These are phyloP conservation scores for Colaptes auratus DNA, from an alignment of 2,113 vertebrate species.

Conservation along the genomic window DNA sequence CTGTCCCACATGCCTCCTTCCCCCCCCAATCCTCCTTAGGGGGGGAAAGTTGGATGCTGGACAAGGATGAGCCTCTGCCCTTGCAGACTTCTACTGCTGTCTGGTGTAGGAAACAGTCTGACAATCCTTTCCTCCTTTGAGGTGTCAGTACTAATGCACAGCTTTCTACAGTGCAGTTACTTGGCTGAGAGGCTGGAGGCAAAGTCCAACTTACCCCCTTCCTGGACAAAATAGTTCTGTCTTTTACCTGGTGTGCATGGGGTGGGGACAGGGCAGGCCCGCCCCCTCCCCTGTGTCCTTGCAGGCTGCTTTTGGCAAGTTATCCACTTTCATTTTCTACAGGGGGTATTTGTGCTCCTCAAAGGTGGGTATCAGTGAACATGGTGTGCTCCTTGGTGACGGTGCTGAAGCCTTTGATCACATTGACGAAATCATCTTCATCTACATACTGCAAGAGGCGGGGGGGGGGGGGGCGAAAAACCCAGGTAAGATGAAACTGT, in stretches of 20 bases:
- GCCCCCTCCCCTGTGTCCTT: neutral
- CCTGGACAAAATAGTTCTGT: neutral
- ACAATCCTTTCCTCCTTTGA: neutral
- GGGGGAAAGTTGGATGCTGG: neutral
- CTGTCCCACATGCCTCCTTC: neutral
- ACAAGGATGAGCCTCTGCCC: neutral
- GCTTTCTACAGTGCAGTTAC: neutral
- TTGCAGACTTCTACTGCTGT: neutral
- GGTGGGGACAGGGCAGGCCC: neutral
- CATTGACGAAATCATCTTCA: constrained; percentile 88
- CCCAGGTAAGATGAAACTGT: neutral
- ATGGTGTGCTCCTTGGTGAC: constrained; percentile 89
- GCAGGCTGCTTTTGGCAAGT: constrained; percentile 62
- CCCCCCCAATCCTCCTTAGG: neutral
- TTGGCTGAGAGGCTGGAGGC: too few species aligned
- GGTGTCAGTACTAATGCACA: neutral
- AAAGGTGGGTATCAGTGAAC: constrained; percentile 91
- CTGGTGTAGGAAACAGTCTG: neutral
- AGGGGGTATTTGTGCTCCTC: neutral
- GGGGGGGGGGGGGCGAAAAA: neutral
- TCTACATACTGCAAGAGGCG: constrained; percentile 86
- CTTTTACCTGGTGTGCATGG: neutral
- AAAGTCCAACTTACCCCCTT: neutral
- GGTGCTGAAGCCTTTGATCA: constrained; percentile 90
- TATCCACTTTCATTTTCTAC: constrained; percentile 11